Evolutionary conservation across 2,888 invertebrate species (phyloP).

Genomic region (Bellardia bayeri): DNA sequence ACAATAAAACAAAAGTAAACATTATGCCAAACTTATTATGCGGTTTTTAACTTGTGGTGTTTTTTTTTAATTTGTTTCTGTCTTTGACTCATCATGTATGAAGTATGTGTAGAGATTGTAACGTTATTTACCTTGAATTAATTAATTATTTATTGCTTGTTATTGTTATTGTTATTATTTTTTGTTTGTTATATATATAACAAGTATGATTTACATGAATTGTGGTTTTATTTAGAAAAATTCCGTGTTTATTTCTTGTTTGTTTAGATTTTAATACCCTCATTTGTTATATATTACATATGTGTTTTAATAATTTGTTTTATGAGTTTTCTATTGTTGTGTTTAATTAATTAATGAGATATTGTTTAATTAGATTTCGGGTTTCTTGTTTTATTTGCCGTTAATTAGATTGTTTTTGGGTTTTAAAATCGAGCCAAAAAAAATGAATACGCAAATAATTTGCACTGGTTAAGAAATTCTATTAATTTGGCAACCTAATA

Average conservation of each 20-base stretch:
- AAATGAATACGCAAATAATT: background rate
- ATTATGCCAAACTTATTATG: constrained; percentile 43
- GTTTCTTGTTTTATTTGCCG: constrained; percentile 18
- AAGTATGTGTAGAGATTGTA: constrained; percentile 8
- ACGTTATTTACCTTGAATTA: constrained; percentile 67
- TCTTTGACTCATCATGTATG: constrained; percentile 54
- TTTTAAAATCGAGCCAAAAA: background rate
- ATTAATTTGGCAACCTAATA: background rate
- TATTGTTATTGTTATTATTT: constrained; percentile 26
- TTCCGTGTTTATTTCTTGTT: background rate
- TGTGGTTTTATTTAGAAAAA: constrained; percentile 23
- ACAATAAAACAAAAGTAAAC: constrained; percentile 36
- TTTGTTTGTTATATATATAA: constrained; percentile 39
- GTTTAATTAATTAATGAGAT: constrained; percentile 22
- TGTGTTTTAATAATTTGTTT: constrained; percentile 11
- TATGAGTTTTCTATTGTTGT: constrained; percentile 39
- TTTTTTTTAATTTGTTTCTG: background rate
- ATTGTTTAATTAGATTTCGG: constrained; percentile 31
- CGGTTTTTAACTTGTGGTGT: constrained; percentile 48
- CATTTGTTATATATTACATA: constrained; percentile 18
- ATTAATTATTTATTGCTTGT: constrained; percentile 49
- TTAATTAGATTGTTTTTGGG: background rate
- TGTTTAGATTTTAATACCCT: constrained; percentile 11
- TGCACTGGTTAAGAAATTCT: no score
- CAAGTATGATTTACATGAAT: constrained; percentile 16